Percentiles rank a stretch among this genome's conserved stretches.
Conservation (phyloP, 2,113 vertebrate species). For the Tragelaphus strepsiceros region DNA sequence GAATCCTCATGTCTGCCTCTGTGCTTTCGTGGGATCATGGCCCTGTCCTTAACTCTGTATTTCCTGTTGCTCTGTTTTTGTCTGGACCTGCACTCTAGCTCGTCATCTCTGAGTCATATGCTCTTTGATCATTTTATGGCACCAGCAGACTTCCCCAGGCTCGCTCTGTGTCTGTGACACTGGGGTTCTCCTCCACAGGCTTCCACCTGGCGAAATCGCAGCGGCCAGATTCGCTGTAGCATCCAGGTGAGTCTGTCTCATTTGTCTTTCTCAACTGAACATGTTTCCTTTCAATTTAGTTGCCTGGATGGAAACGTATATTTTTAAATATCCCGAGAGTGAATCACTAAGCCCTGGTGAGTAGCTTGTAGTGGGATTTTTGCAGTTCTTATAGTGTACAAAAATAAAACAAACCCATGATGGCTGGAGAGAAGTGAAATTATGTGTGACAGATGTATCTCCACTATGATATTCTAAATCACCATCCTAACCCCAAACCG, state of each 20-base stretch:
- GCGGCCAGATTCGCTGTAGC: background rate
- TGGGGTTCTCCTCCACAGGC: background rate
- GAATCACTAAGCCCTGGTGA: background rate
- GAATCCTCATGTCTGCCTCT: background rate
- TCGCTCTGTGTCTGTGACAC: accelerated
- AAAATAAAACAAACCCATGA: background rate
- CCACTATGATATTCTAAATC: background rate
- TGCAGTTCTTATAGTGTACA: background rate
- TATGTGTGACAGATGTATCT: conserved; percentile 10
- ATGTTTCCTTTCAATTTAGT: conserved; percentile 42
- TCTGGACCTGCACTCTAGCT: background rate
- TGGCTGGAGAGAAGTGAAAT: conserved; percentile 17
- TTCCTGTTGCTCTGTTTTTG: background rate
- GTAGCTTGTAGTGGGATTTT: background rate
- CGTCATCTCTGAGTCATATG: accelerated
- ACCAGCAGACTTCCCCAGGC: background rate
- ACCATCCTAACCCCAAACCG: background rate
- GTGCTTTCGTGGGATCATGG: accelerated
- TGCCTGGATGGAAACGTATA: background rate
- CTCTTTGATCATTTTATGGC: background rate
- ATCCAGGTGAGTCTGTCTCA: background rate
- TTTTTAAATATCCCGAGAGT: conserved; percentile 34
- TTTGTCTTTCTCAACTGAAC: background rate
- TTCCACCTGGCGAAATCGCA: background rate
- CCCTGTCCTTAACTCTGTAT: background rate